A percentile compares a stretch with the other conserved stretches of the same genome.
Conservation (phyloP, 2,113 vertebrate species). For the Holacanthus passer region DNA sequence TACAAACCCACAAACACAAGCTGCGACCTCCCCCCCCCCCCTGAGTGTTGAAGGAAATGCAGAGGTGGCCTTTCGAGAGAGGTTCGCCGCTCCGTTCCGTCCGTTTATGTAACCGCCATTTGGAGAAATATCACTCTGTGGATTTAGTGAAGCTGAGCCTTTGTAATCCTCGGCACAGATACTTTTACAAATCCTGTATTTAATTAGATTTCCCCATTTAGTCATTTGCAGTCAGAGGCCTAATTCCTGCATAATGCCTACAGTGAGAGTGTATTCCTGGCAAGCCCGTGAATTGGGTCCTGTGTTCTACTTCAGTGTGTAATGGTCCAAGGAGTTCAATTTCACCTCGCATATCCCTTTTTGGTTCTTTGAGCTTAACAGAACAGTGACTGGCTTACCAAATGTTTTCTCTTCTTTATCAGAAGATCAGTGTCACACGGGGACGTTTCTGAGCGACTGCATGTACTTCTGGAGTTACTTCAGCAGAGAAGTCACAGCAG, state of each 20-base stretch:
- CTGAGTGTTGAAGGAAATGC: not conserved
- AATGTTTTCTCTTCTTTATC: constrained; percentile 59
- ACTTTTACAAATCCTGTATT: constrained; percentile 83
- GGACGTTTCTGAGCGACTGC: not conserved
- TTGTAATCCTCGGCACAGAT: constrained; percentile 80
- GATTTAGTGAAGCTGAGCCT: constrained; percentile 73
- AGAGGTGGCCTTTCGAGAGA: constrained; percentile 49
- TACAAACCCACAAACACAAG: not conserved
- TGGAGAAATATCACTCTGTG: constrained; percentile 67
- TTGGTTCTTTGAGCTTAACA: constrained; percentile 39
- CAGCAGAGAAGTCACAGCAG: not conserved
- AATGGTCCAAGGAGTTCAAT: constrained; percentile 71
- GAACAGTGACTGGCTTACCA: constrained; percentile 28
- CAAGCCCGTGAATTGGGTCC: constrained; percentile 43
- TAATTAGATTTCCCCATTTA: constrained; percentile 82
- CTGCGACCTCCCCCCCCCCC: not conserved
- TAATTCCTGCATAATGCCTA: constrained; percentile 76
- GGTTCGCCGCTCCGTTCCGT: constrained; percentile 50
- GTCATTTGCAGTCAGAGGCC: constrained; percentile 72
- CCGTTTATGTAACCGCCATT: constrained; percentile 72
- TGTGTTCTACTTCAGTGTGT: constrained; percentile 66
- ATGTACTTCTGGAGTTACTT: constrained; percentile 4
- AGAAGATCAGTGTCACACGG: constrained; percentile 41
- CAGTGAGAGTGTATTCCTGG: constrained; percentile 64
- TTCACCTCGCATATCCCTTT: constrained; percentile 61